These are phyloP conservation scores for Dicranocentrus wangi DNA, from an alignment of 2,888 invertebrate genomes.

Conservation along the genomic window DNA sequence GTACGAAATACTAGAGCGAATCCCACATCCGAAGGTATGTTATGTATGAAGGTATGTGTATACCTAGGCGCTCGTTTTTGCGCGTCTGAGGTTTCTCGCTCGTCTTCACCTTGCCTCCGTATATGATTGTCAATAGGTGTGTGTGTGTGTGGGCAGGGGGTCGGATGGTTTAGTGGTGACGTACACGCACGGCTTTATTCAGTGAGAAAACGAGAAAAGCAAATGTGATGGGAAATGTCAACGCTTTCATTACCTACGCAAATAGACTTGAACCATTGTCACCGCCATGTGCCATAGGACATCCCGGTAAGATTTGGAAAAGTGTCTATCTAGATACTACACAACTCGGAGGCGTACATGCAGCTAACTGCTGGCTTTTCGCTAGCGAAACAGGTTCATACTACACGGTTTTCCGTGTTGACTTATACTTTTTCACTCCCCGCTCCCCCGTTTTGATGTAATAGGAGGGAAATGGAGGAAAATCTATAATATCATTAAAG, in stretches of 20 bases:
- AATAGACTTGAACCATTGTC: constrained; percentile 31
- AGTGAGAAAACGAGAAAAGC: neutral
- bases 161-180: too few species aligned
- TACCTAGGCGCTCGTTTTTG: neutral
- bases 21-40: too few species aligned
- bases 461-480: neutral
- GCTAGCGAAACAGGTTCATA: neutral
- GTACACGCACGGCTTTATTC: neutral
- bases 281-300: constrained; percentile 1
- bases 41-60: too few species aligned
- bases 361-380: too few species aligned
- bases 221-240: constrained; percentile 52
- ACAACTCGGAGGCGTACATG: too few species aligned
- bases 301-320: too few species aligned
- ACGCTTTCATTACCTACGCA: constrained; percentile 54
- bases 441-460: neutral
- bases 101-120: constrained; percentile 25
- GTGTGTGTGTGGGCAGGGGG: too few species aligned
- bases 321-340: too few species aligned
- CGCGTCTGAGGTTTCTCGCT: constrained; percentile 36
- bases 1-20: too few species aligned
- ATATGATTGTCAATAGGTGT: too few species aligned
- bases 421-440: neutral
- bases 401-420: neutral
- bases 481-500: constrained; percentile 3